Conservation (phyloP, 2,888 invertebrate genomes). For the Odontothrips loti region DNA sequence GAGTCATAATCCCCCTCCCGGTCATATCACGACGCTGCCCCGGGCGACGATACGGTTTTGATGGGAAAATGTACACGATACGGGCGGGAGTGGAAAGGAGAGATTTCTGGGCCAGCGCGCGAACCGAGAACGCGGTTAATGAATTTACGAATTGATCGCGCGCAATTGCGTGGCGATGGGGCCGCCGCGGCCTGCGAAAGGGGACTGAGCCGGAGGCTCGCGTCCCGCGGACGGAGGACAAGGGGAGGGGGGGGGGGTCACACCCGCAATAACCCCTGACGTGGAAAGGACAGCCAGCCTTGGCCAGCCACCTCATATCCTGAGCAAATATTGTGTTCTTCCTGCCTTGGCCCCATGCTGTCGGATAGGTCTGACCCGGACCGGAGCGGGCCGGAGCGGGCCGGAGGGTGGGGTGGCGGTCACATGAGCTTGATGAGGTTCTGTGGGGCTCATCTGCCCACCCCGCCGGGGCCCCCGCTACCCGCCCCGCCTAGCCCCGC, state of each 20-base stretch:
- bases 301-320: background rate
- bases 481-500: background rate
- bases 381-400: too few species aligned
- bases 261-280: too few species aligned
- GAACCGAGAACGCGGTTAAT: background rate
- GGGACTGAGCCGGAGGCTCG: background rate
- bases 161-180: background rate
- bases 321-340: background rate
- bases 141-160: background rate
- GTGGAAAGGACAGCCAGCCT: too few species aligned
- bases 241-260: too few species aligned
- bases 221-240: background rate
- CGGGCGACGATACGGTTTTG: too few species aligned
- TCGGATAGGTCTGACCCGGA: too few species aligned
- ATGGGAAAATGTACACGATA: too few species aligned
- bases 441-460: background rate
- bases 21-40: too few species aligned
- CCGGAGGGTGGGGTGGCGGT: too few species aligned
- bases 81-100: background rate
- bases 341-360: background rate
- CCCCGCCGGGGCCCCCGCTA: background rate
- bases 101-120: background rate
- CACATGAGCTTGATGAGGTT: too few species aligned
- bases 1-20: background rate
- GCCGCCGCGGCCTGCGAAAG: background rate